Percentiles rank a stretch among this genome's conserved stretches.
These are phyloP conservation scores for Apostichopus japonicus DNA, from an alignment of 35 echinoderm and acorn worm genomes.

Conservation along the genomic window DNA sequence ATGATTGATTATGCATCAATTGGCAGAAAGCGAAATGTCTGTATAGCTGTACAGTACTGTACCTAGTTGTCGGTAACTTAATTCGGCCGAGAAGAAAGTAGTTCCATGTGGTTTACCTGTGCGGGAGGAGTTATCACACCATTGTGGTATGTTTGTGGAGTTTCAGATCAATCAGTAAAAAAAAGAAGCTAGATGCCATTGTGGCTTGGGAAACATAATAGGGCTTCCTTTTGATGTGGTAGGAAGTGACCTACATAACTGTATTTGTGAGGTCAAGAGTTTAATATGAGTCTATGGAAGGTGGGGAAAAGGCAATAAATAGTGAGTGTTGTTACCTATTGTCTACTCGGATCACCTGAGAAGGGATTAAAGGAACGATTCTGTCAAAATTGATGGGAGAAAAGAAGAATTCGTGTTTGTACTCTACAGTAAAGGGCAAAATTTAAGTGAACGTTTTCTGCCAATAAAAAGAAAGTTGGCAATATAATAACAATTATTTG, in stretches of 20 bases:
- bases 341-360: no score
- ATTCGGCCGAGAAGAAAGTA: neutral
- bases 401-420: no score
- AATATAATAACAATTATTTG: no score
- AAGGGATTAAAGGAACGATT: no score
- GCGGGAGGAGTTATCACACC: neutral
- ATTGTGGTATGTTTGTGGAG: neutral
- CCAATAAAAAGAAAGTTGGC: no score
- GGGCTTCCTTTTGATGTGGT: neutral
- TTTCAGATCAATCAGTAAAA: neutral
- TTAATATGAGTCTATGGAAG: neutral
- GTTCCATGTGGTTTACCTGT: neutral
- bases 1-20: neutral
- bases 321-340: neutral
- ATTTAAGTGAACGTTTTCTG: no score
- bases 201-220: neutral
- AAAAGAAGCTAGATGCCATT: neutral
- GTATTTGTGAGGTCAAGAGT: constrained; percentile 3
- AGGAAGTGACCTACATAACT: neutral
- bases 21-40: neutral
- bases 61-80: neutral
- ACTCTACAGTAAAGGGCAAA: no score
- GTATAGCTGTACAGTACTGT: neutral
- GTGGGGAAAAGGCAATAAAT: neutral
- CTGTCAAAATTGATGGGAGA: no score